A percentile compares a stretch with the other conserved stretches of the same genome.
These are phyloP conservation scores for Nylanderia fulva DNA, from an alignment of 1,140 invertebrate genomes.

Conservation along the genomic window DNA sequence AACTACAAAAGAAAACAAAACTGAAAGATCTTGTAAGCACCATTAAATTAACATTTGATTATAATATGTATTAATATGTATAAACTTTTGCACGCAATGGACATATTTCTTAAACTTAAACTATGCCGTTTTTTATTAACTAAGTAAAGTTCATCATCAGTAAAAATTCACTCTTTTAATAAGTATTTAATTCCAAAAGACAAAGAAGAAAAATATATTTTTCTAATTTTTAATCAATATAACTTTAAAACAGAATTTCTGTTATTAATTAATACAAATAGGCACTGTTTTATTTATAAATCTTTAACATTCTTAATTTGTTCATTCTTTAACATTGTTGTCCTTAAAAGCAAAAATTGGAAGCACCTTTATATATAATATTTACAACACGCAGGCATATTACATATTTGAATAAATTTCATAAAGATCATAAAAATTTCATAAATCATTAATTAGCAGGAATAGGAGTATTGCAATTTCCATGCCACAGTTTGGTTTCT, in stretches of 20 bases:
- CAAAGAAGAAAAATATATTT: background rate
- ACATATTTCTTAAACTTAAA: too few species aligned
- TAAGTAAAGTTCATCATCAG: too few species aligned
- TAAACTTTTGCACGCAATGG: too few species aligned
- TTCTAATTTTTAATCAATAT: background rate
- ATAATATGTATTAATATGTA: too few species aligned
- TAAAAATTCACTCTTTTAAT: too few species aligned
- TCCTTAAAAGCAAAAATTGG: slow-evolving; percentile 8
- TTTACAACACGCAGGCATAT: background rate
- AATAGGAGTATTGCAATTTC: slow-evolving; percentile 94
- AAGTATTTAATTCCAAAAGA: background rate
- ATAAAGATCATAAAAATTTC: too few species aligned
- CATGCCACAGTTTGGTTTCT: slow-evolving; percentile 92
- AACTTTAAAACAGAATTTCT: background rate
- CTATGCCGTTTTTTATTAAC: too few species aligned
- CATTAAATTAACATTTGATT: too few species aligned
- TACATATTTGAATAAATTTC: too few species aligned
- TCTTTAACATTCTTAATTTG: background rate
- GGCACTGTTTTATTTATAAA: background rate
- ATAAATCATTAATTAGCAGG: slow-evolving; percentile 84
- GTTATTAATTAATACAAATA: background rate
- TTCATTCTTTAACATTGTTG: background rate
- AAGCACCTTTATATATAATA: background rate
- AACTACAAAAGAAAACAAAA: slow-evolving; percentile 11
- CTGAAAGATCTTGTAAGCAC: background rate